Conservation (phyloP, 2,888 invertebrate genomes). For the Vannuccia rotundouncinata region DNA sequence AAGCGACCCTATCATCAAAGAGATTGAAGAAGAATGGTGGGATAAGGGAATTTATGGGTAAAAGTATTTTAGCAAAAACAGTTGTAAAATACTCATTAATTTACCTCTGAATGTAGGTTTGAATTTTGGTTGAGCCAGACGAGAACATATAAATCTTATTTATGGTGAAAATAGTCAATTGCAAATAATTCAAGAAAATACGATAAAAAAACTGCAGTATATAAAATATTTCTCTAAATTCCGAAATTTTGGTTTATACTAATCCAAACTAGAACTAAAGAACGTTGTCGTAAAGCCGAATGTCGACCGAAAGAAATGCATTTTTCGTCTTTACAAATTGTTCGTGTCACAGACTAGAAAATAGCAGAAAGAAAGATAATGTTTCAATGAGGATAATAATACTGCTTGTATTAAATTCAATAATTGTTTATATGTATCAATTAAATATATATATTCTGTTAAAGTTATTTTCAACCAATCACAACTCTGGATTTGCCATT, state of each 20-base stretch:
- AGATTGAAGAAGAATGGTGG: background rate
- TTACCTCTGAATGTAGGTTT: background rate
- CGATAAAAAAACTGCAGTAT: background rate
- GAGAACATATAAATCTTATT: background rate
- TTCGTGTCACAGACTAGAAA: background rate
- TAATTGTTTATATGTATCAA: too few species aligned
- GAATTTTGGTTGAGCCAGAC: background rate
- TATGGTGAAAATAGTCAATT: background rate
- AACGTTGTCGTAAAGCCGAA: background rate
- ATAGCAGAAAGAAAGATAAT: background rate
- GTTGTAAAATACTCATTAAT: background rate
- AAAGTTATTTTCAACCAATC: too few species aligned
- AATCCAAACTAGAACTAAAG: background rate
- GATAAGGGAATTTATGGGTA: background rate
- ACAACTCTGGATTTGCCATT: too few species aligned
- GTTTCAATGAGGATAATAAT: too few species aligned
- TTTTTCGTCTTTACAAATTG: background rate
- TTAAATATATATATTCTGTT: too few species aligned
- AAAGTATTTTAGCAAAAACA: background rate
- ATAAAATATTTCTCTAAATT: background rate
- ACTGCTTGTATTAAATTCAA: too few species aligned
- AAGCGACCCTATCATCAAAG: background rate
- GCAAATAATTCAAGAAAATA: background rate
- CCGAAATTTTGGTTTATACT: background rate
- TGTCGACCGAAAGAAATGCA: background rate